A percentile compares a stretch with the other conserved stretches of the same genome.
These are phyloP conservation scores for Colaptes auratus DNA, from an alignment of 2,113 vertebrate genomes.

Conservation along the genomic window DNA sequence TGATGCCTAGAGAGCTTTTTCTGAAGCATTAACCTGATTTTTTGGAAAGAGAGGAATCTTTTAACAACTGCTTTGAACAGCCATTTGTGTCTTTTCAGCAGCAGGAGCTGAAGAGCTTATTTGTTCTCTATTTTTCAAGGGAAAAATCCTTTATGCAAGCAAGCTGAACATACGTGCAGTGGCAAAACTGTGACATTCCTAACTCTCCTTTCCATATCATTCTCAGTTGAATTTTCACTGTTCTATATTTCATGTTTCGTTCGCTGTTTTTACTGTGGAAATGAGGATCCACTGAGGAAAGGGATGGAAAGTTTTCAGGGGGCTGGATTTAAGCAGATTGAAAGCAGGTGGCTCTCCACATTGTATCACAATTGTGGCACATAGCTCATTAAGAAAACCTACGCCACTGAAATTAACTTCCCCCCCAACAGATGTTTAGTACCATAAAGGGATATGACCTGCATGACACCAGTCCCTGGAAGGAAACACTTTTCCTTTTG, in stretches of 20 bases:
- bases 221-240: not conserved
- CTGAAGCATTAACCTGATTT: not conserved
- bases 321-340: not conserved
- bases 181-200: not conserved
- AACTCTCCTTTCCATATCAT: not conserved
- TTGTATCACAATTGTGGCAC: not conserved
- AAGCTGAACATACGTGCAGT: not conserved
- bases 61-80: not conserved
- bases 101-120: not conserved
- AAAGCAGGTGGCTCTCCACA: not conserved
- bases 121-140: not conserved
- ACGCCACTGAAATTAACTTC: conserved; percentile 28
- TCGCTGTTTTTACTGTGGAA: not conserved
- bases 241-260: not conserved
- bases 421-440: not conserved
- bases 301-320: not conserved
- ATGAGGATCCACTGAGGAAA: not conserved
- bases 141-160: not conserved
- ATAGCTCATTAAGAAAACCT: not conserved
- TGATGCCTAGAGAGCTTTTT: not conserved
- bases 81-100: not conserved
- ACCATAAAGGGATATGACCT: conserved; percentile 9
- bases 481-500: not conserved
- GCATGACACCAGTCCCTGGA: not conserved
- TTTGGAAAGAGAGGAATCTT: not conserved